Conservation (phyloP, 2,888 invertebrate genomes). For the Conistra vaccinii region DNA sequence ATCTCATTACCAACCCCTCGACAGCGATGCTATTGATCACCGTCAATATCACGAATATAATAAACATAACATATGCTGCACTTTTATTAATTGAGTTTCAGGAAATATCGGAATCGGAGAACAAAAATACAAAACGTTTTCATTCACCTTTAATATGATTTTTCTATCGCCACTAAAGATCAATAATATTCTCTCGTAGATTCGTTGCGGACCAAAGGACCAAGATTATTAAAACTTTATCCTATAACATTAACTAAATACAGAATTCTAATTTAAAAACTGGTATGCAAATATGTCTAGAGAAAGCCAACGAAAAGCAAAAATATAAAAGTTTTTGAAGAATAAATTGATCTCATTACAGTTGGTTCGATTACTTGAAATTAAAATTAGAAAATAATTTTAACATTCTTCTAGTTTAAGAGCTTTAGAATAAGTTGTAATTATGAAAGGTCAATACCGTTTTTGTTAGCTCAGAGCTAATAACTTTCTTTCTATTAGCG, state of each 20-base stretch:
- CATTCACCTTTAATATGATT: not conserved
- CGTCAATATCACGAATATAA: slow-evolving; percentile 77
- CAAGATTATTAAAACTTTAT: slow-evolving; percentile 20
- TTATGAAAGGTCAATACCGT: slow-evolving; percentile 50
- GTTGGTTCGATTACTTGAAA: slow-evolving; percentile 51
- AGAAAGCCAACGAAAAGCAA: slow-evolving; percentile 32
- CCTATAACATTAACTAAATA: slow-evolving; percentile 29
- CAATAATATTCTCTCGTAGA: not conserved
- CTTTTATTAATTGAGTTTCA: slow-evolving; percentile 61
- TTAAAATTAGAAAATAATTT: slow-evolving; percentile 55
- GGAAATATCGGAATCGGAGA: not conserved
- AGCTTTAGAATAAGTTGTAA: slow-evolving; percentile 46
- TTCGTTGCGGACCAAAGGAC: not conserved
- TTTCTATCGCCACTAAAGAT: not conserved
- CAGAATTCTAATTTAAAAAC: slow-evolving; percentile 38
- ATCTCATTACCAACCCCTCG: slow-evolving; percentile 83
- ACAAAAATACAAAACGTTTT: slow-evolving; percentile 5
- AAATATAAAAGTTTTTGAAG: slow-evolving; percentile 43
- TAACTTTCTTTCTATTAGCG: slow-evolving; percentile 49
- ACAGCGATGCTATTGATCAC: slow-evolving; percentile 82
- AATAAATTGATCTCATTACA: slow-evolving; percentile 58
- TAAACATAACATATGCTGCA: slow-evolving; percentile 66
- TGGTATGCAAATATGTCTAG: slow-evolving; percentile 42
- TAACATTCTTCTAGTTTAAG: slow-evolving; percentile 44
- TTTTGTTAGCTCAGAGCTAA: slow-evolving; percentile 53